These are phyloP conservation scores for Prolemur simus DNA, from an alignment of 2,113 vertebrate genomes.

Conservation along the genomic window DNA sequence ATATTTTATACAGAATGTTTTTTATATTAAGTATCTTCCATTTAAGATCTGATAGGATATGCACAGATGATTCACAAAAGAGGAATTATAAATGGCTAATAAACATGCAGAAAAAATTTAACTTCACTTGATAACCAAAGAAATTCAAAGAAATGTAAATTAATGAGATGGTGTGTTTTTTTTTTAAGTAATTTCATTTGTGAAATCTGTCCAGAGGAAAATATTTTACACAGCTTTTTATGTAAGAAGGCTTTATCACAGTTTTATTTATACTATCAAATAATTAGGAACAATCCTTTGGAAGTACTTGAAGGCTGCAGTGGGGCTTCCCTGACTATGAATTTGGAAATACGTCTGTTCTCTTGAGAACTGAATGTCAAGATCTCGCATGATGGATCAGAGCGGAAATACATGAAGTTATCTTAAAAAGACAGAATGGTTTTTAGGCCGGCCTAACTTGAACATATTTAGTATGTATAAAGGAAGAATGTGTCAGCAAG, in stretches of 20 bases:
- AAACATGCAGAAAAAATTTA: background rate
- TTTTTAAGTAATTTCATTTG: conserved; percentile 20
- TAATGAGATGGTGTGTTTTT: background rate
- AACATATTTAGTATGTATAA: background rate
- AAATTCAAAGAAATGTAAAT: background rate
- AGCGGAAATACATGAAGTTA: background rate
- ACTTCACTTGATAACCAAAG: background rate
- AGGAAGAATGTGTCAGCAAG: background rate
- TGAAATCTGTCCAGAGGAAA: conserved; percentile 4
- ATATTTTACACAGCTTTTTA: background rate
- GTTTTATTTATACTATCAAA: conserved; percentile 25
- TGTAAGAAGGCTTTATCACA: background rate
- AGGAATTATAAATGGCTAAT: background rate
- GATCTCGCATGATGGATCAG: background rate
- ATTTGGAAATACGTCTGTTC: conserved; percentile 29
- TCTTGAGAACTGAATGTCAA: conserved; percentile 1
- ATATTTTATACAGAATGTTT: background rate
- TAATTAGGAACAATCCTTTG: conserved; percentile 40
- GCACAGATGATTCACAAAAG: background rate
- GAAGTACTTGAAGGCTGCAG: background rate
- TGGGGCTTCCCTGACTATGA: background rate
- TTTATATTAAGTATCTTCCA: background rate
- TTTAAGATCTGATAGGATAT: background rate
- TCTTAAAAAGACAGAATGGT: conserved; percentile 10
- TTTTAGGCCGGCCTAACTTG: background rate